phyloP scores from a whole-genome alignment of 1,140 invertebrate species.

The Drosophila nannoptera region DNA sequence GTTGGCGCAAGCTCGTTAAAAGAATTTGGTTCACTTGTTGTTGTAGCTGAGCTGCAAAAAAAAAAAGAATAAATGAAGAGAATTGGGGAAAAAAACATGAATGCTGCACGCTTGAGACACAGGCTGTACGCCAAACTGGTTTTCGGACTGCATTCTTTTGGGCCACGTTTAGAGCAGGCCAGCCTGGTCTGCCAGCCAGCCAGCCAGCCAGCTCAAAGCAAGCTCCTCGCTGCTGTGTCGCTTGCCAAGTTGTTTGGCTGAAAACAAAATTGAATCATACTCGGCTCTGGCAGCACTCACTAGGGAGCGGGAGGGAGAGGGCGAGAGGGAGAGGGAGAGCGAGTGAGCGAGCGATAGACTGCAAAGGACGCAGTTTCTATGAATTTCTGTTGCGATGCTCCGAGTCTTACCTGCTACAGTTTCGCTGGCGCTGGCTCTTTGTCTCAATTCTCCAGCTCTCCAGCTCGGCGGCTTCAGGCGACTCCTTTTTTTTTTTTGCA shows the following conservation, averaged over 20 bases:
- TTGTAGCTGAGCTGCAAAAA: constrained; percentile 36
- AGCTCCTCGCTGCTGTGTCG: constrained; percentile 29
- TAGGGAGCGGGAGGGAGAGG: constrained; percentile 3
- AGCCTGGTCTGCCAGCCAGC: constrained; percentile 40
- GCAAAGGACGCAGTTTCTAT: constrained; percentile 21
- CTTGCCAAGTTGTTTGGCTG: constrained; percentile 50
- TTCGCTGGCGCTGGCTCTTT: constrained; percentile 18
- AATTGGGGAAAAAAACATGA: constrained; percentile 4
- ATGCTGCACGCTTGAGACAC: constrained; percentile 46
- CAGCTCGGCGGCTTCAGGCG: constrained; percentile 20
- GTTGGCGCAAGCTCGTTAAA: constrained; percentile 77
- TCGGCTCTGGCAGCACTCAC: constrained; percentile 40
- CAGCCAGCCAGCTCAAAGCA: constrained; percentile 37
- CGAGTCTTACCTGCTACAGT: constrained; percentile 30
- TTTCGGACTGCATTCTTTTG: constrained; percentile 75
- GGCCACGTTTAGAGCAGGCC: constrained; percentile 71
- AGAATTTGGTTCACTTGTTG: constrained; percentile 77
- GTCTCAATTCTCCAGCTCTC: constrained; percentile 14
- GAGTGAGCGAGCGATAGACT: not conserved
- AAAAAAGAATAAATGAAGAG: not conserved
- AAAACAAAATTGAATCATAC: constrained; percentile 75
- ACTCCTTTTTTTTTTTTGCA: constrained; percentile 4
- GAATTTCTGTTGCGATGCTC: constrained; percentile 28
- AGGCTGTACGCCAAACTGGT: constrained; percentile 75
- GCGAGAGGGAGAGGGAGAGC: not conserved